Percentiles rank a stretch among this genome's conserved stretches.
phyloP scores from a whole-genome alignment of 2,888 invertebrate species.

The Drosophila nigritarsus region DNA sequence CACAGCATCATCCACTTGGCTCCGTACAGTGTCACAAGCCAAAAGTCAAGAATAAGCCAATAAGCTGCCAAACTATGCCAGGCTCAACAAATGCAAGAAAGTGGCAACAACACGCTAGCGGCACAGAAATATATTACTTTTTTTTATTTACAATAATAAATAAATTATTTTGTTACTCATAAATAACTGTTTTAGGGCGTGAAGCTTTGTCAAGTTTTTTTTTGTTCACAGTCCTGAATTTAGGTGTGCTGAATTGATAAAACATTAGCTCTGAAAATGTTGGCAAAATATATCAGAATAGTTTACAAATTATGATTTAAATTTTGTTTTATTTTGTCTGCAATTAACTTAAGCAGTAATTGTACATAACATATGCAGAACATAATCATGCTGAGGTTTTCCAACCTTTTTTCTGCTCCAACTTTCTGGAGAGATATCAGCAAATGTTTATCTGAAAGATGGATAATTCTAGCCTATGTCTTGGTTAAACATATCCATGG shows the following conservation, averaged over 20 bases:
- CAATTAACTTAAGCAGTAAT: neutral
- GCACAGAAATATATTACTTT: neutral
- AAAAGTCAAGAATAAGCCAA: neutral
- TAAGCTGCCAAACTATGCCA: neutral
- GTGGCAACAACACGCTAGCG: neutral
- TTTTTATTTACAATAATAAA: neutral
- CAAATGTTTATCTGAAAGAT: neutral
- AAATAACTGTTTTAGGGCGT: neutral
- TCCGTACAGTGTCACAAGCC: constrained; percentile 40
- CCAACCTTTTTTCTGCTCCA: neutral
- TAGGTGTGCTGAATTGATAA: neutral
- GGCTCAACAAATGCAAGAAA: neutral
- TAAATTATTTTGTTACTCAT: neutral
- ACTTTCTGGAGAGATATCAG: neutral
- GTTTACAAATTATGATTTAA: neutral
- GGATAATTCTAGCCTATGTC: constrained; percentile 19
- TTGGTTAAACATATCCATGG: constrained; percentile 3
- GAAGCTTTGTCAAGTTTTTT: neutral
- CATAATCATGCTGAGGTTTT: neutral
- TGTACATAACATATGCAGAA: neutral
- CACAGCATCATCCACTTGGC: constrained; percentile 29
- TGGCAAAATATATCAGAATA: neutral
- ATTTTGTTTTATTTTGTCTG: neutral
- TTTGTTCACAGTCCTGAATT: neutral
- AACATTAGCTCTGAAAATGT: neutral